Conservation (phyloP, 2,113 vertebrate species). For the Rhadina sibilatrix region DNA sequence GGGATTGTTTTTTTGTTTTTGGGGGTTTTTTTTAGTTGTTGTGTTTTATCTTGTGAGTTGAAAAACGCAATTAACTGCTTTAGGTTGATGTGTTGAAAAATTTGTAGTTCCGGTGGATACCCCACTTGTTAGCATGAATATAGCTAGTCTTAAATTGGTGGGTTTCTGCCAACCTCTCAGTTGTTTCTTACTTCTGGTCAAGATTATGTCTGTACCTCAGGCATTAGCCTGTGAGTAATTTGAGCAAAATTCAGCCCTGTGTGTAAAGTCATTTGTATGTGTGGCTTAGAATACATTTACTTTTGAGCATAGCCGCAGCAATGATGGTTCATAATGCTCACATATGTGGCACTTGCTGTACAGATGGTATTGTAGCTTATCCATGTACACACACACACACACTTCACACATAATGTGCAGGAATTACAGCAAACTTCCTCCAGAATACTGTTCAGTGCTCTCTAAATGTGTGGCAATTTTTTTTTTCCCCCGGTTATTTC, state of each 20-base stretch:
- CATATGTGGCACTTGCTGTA: constrained; percentile 50
- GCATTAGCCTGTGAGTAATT: not conserved
- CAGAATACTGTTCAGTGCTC: not conserved
- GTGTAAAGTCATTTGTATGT: constrained; percentile 2
- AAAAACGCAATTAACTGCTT: not conserved
- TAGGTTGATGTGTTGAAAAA: not conserved
- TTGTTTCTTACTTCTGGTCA: not conserved
- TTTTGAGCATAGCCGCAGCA: constrained; percentile 26
- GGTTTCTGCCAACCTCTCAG: not conserved
- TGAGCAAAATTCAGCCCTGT: not conserved
- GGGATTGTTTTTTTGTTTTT: too few relatives aligned
- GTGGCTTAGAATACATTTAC: constrained; percentile 31
- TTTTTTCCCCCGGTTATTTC: not conserved
- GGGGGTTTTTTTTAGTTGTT: not conserved
- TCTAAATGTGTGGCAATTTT: not conserved
- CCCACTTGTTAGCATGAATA: not conserved
- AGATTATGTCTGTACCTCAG: not conserved
- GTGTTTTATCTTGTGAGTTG: not conserved
- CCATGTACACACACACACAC: constrained; percentile 18
- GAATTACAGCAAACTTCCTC: constrained; percentile 44
- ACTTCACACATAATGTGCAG: constrained; percentile 8
- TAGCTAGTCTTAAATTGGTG: not conserved
- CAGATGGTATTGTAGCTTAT: constrained; percentile 57
- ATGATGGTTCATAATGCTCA: constrained; percentile 20
- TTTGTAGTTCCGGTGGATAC: not conserved